Conservation (phyloP, 1,140 invertebrate genomes). For the Drosophila sturtevanti region DNA sequence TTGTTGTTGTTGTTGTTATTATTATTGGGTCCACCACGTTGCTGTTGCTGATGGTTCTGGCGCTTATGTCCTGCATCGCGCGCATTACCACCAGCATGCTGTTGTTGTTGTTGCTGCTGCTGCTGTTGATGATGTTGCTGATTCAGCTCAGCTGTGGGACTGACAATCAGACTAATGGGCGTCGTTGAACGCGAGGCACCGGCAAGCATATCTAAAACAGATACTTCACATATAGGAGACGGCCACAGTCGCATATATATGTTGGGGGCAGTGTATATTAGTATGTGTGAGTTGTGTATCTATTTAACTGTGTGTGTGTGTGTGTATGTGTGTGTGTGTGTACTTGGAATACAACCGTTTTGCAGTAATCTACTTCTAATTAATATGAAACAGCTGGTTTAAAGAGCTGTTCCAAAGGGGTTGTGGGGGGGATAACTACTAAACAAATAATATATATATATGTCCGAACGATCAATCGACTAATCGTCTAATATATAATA, state of each 20-base stretch:
- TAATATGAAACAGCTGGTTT: too few relatives aligned
- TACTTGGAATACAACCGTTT: not conserved
- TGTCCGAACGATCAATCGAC: too few relatives aligned
- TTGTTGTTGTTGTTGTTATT: constrained; percentile 57
- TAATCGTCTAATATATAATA: too few relatives aligned
- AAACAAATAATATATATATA: too few relatives aligned
- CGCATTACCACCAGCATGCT: constrained; percentile 58
- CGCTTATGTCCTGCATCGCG: constrained; percentile 81
- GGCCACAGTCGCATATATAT: constrained; percentile 48
- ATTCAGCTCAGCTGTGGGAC: constrained; percentile 92
- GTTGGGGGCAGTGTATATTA: constrained; percentile 30
- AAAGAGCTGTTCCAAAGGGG: too few relatives aligned
- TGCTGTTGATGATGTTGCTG: constrained; percentile 86
- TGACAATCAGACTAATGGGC: constrained; percentile 88
- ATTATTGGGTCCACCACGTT: constrained; percentile 59
- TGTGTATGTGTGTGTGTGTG: not conserved
- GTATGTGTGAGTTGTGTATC: not conserved
- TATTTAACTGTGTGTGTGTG: not conserved
- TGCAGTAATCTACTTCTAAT: too few relatives aligned
- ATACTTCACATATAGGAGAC: constrained; percentile 77
- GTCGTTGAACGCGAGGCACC: constrained; percentile 89
- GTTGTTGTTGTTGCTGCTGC: constrained; percentile 58
- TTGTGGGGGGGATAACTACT: not conserved
- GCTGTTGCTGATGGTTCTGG: constrained; percentile 75
- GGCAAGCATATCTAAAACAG: constrained; percentile 90